Evolutionary conservation across 2,113 vertebrate genomes (phyloP).

Genomic region (Pithys albifrons): DNA sequence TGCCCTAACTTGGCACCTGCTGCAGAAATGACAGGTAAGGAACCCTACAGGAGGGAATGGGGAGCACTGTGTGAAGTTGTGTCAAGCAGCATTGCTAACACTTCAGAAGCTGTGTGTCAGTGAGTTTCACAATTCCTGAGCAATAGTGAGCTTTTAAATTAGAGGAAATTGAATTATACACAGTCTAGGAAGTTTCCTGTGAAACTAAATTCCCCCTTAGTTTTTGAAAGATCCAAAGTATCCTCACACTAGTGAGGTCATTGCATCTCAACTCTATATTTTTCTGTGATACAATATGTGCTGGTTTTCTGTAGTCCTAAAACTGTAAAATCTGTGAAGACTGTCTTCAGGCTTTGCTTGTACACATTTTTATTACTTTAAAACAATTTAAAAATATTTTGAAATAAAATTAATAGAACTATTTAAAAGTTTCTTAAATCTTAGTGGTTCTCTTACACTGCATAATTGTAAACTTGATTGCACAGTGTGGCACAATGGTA

Average conservation of each 20-base stretch:
- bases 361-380: not conserved
- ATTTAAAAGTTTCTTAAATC: not conserved
- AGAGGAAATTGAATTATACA: not conserved
- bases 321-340: not conserved
- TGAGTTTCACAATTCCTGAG: not conserved
- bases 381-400: not conserved
- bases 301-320: not conserved
- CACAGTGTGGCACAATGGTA: not conserved
- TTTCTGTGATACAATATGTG: not conserved
- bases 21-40: constrained; percentile 68
- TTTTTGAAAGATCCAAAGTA: not conserved
- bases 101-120: not conserved
- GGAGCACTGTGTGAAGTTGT: not conserved
- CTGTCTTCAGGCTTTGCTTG: not conserved
- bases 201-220: not conserved
- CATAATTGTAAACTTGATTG: not conserved
- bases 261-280: not conserved
- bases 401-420: not conserved
- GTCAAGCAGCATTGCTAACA: not conserved
- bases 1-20: constrained; percentile 47
- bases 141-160: not conserved
- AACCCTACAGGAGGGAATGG: constrained; percentile 11
- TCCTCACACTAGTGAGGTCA: not conserved
- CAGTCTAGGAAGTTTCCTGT: not conserved
- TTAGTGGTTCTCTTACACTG: not conserved